Evolutionary conservation across 2,113 vertebrate genomes (phyloP).

Genomic region (Vulpes ferrilata): DNA sequence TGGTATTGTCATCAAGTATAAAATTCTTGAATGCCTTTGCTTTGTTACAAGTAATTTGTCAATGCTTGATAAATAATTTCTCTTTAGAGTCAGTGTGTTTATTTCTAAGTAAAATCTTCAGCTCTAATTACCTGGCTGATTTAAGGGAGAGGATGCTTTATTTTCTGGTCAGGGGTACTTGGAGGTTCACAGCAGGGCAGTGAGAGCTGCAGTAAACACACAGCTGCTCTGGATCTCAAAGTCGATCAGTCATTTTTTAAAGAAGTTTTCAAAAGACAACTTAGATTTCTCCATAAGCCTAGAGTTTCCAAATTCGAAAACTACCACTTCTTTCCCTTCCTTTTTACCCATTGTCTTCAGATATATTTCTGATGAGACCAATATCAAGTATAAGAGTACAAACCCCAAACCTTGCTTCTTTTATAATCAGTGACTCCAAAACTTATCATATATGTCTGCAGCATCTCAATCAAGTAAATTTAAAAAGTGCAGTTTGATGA

Average conservation of each 20-base stretch:
- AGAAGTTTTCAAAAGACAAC: background rate
- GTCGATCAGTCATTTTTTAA: background rate
- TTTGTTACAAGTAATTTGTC: constrained; percentile 44
- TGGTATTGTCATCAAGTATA: background rate
- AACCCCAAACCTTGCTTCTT: background rate
- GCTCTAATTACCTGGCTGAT: background rate
- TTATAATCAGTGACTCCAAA: background rate
- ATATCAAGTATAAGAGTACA: background rate
- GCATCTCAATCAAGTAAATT: background rate
- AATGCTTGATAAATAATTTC: constrained; percentile 23
- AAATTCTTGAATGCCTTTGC: background rate
- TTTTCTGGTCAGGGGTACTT: background rate
- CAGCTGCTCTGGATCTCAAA: background rate
- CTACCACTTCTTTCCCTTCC: background rate
- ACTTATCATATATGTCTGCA: rapidly evolving
- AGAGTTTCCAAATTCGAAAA: background rate
- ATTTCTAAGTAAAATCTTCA: background rate
- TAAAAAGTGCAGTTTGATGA: background rate
- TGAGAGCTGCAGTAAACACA: background rate
- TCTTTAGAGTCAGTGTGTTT: background rate
- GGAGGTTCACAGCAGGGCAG: background rate
- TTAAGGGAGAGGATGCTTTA: background rate
- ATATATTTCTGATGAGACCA: background rate
- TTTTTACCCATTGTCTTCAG: background rate
- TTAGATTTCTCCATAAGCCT: background rate